Evolutionary conservation across 2,113 vertebrate species (phyloP).

Genomic region (Pangasianodon gigas): DNA sequence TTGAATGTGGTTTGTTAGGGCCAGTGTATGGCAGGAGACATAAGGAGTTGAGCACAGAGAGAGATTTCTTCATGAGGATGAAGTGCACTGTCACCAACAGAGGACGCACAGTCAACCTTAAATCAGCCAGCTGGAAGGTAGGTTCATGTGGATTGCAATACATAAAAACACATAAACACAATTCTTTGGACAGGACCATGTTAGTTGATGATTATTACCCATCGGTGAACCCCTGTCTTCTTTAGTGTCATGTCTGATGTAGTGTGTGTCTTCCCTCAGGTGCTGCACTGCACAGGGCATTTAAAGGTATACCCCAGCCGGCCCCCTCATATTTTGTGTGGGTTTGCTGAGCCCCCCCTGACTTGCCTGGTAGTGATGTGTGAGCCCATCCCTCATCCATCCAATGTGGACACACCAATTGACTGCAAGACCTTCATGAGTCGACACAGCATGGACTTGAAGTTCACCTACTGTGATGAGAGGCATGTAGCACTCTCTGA

Average conservation of each 20-base stretch:
- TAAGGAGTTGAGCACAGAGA: slow-evolving; percentile 75
- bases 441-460: slow-evolving; percentile 98
- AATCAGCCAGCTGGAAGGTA: slow-evolving; percentile 96
- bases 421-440: slow-evolving; percentile 93
- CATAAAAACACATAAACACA: not conserved
- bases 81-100: slow-evolving; percentile 90
- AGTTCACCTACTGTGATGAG: slow-evolving; percentile 93
- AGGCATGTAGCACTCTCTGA: slow-evolving; percentile 70
- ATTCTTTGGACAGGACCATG: not conserved
- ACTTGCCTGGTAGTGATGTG: slow-evolving; percentile 91
- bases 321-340: slow-evolving; percentile 72
- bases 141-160: not conserved
- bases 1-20: slow-evolving; percentile 38
- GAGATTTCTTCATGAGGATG: slow-evolving; percentile 94
- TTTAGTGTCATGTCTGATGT: not conserved
- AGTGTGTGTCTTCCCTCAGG: slow-evolving; percentile 68
- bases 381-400: slow-evolving; percentile 87
- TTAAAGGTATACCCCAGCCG: slow-evolving; percentile 76
- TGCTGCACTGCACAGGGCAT: slow-evolving; percentile 90
- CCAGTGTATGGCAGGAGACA: slow-evolving; percentile 57
- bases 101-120: slow-evolving; percentile 89
- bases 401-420: slow-evolving; percentile 85
- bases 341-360: slow-evolving; percentile 79
- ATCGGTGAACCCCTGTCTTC: not conserved
- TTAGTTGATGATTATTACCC: not conserved